phyloP scores from a whole-genome alignment of 2,888 invertebrate genomes.

The Poecilus cupreus region DNA sequence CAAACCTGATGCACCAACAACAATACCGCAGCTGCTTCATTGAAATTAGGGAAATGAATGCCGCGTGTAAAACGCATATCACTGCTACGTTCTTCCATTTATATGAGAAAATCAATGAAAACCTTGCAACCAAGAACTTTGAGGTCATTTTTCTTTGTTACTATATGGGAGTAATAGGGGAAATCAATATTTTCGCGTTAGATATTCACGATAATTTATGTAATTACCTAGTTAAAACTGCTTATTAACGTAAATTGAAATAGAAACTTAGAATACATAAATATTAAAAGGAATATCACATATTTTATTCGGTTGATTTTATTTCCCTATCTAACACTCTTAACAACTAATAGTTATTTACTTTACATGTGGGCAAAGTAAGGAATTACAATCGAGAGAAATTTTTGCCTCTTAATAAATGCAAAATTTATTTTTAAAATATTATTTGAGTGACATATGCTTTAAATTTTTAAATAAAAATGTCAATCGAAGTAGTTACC shows the following conservation, averaged over 20 bases:
- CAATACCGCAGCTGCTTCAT: not conserved
- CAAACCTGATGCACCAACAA: not conserved
- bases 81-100: not conserved
- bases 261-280: not conserved
- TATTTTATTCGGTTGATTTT: no score
- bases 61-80: constrained; percentile 1
- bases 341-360: no score
- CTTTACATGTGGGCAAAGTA: no score
- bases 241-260: not conserved
- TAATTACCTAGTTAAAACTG: not conserved
- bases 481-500: no score
- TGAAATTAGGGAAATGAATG: constrained; percentile 26
- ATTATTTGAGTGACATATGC: no score
- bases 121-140: not conserved
- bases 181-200: constrained; percentile 26
- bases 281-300: not conserved
- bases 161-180: not conserved
- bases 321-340: no score
- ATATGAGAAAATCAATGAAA: constrained; percentile 38
- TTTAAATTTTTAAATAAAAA: no score
- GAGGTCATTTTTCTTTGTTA: not conserved
- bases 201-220: not conserved
- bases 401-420: no score
- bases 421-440: no score
- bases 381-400: no score